Base-by-base conservation (phyloP, 1,140 invertebrate genomes). In the Diabrotica undecimpunctata region DNA sequence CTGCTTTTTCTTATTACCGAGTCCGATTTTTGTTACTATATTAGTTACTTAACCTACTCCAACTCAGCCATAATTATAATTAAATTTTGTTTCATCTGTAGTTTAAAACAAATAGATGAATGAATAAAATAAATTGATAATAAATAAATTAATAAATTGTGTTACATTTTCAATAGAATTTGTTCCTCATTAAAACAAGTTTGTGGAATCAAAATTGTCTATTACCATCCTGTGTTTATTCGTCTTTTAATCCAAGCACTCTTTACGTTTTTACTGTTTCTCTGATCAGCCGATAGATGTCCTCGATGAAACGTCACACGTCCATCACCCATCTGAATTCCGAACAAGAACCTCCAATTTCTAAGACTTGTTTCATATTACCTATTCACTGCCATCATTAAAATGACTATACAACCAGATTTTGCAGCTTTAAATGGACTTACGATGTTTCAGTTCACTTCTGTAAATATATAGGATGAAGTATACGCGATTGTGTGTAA, bases 281-380 rank as follows among this genome's bases (percentile, higher is more conserved):
- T 55, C 25, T 11, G 54, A 55, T 55, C 10, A 36, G 4, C 53
- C 53, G 53, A 54, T 54, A 54, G 53, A 54, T 54, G 53, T 54
- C 53, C 12, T 25, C 10, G 12, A 54, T 13, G 53, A 12, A 54
- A 54, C 53, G 53, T 55, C 54, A 55, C 54, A 55, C 35, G 54
- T 36, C 54, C 54, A 55, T 55, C 54, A 55, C 54, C 8, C 54
- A 55, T 55, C 54, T 14, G 35, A 55, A 55, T 55, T 36, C 13
- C 13, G 54, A 36, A 55, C 54, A 55, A 55, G 54, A 55, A 55
- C 54, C 13, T 55, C 54, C 54, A 55, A 55, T 55, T 55, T 55
- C 54, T 55, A 55, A 55, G 54, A 55, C 54, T 55, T 36, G 54
- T 55, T 55, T 55, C 54, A 55, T 55, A 55, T 55, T 55, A 55